A percentile compares a stretch with the other conserved stretches of the same genome.
Conservation (phyloP, 1,140 invertebrate species). For the Monochamus saltuarius region DNA sequence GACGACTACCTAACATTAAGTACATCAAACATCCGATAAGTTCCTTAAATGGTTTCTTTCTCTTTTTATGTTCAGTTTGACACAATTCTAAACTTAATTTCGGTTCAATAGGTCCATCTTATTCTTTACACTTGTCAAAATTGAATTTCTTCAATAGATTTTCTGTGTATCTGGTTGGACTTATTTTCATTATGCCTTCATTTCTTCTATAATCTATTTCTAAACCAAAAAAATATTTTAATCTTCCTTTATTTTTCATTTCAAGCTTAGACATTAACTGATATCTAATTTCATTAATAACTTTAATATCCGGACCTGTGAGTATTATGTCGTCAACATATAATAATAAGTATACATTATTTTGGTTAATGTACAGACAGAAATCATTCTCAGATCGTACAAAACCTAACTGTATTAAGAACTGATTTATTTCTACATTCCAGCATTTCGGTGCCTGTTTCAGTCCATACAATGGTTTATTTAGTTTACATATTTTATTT, state of each 20-base stretch:
- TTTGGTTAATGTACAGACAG: neutral
- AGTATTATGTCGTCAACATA: slow-evolving; percentile 27
- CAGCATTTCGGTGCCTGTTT: slow-evolving; percentile 17
- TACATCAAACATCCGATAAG: slow-evolving; percentile 50
- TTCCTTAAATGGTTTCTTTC: slow-evolving; percentile 38
- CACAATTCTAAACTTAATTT: slow-evolving; percentile 11
- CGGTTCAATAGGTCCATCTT: slow-evolving; percentile 16
- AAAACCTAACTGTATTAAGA: slow-evolving; percentile 1
- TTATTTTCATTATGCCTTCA: slow-evolving; percentile 19
- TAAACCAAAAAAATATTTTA: slow-evolving; percentile 1
- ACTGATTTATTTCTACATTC: slow-evolving; percentile 9
- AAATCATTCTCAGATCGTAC: neutral
- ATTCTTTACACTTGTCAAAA: slow-evolving; percentile 16
- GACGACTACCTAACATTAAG: slow-evolving; percentile 43
- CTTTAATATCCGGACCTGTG: slow-evolving; percentile 2
- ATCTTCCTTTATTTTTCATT: slow-evolving; percentile 26
- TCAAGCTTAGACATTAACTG: slow-evolving; percentile 22
- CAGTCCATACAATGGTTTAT: slow-evolving; percentile 18
- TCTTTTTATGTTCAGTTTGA: neutral
- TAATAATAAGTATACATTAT: slow-evolving; percentile 19
- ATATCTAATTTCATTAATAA: slow-evolving; percentile 6
- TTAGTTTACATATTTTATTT: no score
- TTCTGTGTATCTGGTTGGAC: slow-evolving; percentile 18
- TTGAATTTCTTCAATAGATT: slow-evolving; percentile 3
- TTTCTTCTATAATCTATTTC: slow-evolving; percentile 16